These are phyloP conservation scores for Pseudopleuronectes americanus DNA, from an alignment of 2,797 vertebrate genomes.

Conservation along the genomic window DNA sequence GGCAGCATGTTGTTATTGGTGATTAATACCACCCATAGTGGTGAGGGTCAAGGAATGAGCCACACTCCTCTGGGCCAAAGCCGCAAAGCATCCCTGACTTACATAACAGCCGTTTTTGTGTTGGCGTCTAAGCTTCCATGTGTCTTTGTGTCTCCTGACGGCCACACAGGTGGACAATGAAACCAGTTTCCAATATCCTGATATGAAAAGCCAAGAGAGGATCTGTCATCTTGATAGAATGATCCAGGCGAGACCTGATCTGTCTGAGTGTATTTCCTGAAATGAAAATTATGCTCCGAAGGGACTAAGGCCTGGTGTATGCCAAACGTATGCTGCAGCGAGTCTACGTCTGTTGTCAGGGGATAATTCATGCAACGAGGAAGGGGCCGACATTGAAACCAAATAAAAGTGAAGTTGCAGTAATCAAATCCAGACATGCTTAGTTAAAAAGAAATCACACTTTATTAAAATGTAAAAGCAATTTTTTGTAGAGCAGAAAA, in stretches of 20 bases:
- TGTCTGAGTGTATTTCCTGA: conserved; percentile 60
- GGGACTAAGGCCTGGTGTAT: conserved; percentile 10
- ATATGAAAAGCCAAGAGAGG: conserved; percentile 42
- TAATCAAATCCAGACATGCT: background rate
- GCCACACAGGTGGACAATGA: conserved; percentile 56
- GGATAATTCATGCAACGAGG: conserved; percentile 25
- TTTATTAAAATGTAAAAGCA: conserved; percentile 41
- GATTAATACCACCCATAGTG: conserved; percentile 48
- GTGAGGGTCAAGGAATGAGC: conserved; percentile 45
- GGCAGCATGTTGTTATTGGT: conserved; percentile 41
- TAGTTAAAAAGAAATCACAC: conserved; percentile 27
- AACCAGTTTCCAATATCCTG: conserved; percentile 57
- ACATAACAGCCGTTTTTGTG: conserved; percentile 62
- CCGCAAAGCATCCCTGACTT: conserved; percentile 66
- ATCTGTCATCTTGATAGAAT: conserved; percentile 52
- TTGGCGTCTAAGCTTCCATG: conserved; percentile 39
- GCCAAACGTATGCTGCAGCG: conserved; percentile 23
- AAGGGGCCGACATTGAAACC: conserved; percentile 1
- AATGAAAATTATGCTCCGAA: conserved; percentile 43
- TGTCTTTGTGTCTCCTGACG: conserved; percentile 49
- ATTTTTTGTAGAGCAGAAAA: background rate
- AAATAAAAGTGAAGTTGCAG: background rate
- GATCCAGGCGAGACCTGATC: conserved; percentile 48
- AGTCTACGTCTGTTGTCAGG: conserved; percentile 13
- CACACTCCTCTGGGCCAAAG: conserved; percentile 38